Conservation (phyloP, 2,888 invertebrate species). For the Mythimna impura region DNA sequence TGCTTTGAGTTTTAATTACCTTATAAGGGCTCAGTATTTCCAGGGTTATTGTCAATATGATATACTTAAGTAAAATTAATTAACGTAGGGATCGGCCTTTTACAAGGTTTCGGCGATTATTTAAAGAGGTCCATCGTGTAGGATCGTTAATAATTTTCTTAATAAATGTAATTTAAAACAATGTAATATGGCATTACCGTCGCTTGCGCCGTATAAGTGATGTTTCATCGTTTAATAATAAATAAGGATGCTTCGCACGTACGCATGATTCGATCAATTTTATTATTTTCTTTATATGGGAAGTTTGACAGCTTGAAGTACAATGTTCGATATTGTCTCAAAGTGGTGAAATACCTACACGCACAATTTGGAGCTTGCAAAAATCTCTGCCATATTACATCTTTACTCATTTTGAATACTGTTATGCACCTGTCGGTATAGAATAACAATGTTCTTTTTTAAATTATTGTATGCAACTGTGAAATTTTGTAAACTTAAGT, state of each 20-base stretch:
- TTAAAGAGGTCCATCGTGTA: constrained; percentile 27
- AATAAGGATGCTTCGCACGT: constrained; percentile 43
- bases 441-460: neutral
- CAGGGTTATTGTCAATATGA: constrained; percentile 41
- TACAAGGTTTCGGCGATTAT: constrained; percentile 50
- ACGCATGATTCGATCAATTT: constrained; percentile 61
- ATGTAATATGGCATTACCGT: constrained; percentile 49
- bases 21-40: constrained; percentile 6
- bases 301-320: constrained; percentile 36
- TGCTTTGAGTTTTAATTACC: constrained; percentile 22
- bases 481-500: neutral
- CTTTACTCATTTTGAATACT: neutral
- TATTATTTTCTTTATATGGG: constrained; percentile 58
- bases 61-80: constrained; percentile 41
- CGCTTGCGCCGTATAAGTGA: constrained; percentile 34
- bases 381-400: neutral
- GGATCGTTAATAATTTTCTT: constrained; percentile 47
- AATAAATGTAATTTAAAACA: constrained; percentile 61
- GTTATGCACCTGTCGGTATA: neutral
- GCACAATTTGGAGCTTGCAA: constrained; percentile 7
- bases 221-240: constrained; percentile 53
- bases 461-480: neutral
- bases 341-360: constrained; percentile 8
- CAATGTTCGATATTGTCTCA: constrained; percentile 29
- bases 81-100: constrained; percentile 20